phyloP scores from a whole-genome alignment of 1,140 invertebrate genomes.

The Calliopsis andreniformis region DNA sequence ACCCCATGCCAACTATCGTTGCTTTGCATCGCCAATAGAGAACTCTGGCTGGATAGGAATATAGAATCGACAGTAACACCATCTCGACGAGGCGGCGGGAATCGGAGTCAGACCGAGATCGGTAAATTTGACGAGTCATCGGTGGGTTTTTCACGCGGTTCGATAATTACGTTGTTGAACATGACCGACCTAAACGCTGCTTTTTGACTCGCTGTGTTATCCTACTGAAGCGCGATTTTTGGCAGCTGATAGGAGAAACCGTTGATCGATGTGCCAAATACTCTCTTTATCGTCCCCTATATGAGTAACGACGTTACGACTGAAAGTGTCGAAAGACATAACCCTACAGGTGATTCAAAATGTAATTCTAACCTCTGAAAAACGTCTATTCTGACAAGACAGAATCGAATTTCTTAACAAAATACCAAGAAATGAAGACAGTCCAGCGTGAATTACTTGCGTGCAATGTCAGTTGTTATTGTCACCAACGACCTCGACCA shows the following conservation, averaged over 20 bases:
- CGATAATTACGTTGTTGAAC: conserved; percentile 18
- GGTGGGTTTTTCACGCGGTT: conserved; percentile 24
- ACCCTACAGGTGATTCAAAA: neutral
- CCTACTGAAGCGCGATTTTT: conserved; percentile 44
- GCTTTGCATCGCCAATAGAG: conserved; percentile 14
- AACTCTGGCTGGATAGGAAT: conserved; percentile 19
- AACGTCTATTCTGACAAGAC: too few species aligned
- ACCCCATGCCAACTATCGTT: neutral
- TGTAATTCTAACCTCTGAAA: too few species aligned
- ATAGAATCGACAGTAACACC: conserved; percentile 62
- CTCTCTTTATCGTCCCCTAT: conserved; percentile 41
- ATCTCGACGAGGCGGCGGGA: conserved; percentile 64
- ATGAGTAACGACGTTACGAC: neutral
- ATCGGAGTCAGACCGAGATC: conserved; percentile 60
- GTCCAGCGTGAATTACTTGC: neutral
- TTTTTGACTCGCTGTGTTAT: conserved; percentile 36
- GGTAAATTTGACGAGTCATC: conserved; percentile 64
- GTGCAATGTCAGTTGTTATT: too few species aligned
- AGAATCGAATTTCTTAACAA: too few species aligned
- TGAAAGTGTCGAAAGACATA: neutral
- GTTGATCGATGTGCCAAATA: conserved; percentile 55
- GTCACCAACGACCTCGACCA: neutral
- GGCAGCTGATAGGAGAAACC: conserved; percentile 52
- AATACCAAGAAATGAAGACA: neutral
- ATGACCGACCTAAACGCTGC: conserved; percentile 36